phyloP scores from a whole-genome alignment of 2,888 invertebrate genomes.

The Heterodera filipjevi region DNA sequence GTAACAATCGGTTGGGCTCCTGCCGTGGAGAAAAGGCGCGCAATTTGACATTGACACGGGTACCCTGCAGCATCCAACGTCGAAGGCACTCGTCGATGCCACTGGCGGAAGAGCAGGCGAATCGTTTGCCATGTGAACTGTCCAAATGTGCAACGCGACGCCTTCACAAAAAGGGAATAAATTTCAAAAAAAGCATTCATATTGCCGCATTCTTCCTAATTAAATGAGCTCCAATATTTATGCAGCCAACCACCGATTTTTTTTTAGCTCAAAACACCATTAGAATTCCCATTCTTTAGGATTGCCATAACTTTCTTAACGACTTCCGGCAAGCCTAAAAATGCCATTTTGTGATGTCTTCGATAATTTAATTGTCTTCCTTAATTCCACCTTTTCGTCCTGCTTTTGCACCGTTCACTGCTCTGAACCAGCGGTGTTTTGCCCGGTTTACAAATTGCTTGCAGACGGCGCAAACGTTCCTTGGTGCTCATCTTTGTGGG shows the following conservation, averaged over 20 bases:
- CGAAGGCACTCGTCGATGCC: constrained; percentile 32
- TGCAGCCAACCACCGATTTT: no score
- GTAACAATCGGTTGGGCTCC: constrained; percentile 37
- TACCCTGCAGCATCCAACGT: constrained; percentile 32
- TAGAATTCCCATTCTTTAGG: neutral
- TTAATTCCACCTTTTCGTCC: neutral
- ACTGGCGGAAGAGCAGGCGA: constrained; percentile 34
- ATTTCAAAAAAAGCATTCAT: neutral
- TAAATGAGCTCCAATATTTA: no score
- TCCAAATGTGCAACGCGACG: constrained; percentile 31
- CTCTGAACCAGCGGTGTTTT: constrained; percentile 10
- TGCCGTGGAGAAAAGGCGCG: constrained; percentile 43
- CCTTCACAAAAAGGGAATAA: neutral
- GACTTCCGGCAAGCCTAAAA: no score
- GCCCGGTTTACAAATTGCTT: constrained; percentile 28
- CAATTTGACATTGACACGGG: constrained; percentile 33
- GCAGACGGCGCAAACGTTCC: constrained; percentile 29
- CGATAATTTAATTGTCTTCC: neutral
- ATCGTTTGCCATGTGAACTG: constrained; percentile 25
- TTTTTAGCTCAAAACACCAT: no score
- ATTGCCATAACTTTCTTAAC: no score
- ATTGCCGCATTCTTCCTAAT: no score
- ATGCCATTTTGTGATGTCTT: no score
- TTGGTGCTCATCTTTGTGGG: constrained; percentile 3
- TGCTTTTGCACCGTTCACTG: neutral